Percentiles rank a stretch among this genome's conserved stretches.
Evolutionary conservation across 2,888 invertebrate genomes (phyloP).

Genomic region (Frankliniella fusca): DNA sequence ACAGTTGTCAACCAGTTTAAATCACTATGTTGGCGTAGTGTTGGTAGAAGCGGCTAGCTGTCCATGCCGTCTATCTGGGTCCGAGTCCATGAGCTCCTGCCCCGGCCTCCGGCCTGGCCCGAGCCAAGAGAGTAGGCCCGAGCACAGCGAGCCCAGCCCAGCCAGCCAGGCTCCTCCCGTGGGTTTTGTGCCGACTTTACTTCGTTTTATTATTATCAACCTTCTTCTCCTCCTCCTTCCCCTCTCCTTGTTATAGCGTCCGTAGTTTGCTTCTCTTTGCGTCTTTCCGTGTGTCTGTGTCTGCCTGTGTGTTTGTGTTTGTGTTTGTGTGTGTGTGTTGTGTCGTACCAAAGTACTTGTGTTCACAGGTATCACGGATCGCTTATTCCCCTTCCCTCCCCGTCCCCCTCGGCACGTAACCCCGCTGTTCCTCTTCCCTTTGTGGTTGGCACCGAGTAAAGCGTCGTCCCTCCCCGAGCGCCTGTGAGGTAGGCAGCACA

Average conservation of each 20-base stretch:
- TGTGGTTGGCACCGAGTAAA: background rate
- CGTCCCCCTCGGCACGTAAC: background rate
- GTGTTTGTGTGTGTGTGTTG: background rate
- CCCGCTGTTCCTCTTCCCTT: background rate
- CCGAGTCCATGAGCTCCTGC: background rate
- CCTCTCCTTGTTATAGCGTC: slow-evolving; percentile 11
- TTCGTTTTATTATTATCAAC: slow-evolving; percentile 1
- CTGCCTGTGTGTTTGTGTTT: background rate
- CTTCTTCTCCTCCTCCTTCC: background rate
- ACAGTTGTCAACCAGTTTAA: slow-evolving; percentile 12
- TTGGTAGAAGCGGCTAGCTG: background rate
- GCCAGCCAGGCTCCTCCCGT: background rate
- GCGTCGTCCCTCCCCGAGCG: background rate
- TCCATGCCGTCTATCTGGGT: background rate
- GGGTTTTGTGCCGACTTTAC: background rate
- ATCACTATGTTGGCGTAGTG: background rate
- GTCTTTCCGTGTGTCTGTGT: background rate
- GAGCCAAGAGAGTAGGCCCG: background rate
- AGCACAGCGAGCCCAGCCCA: too few species aligned
- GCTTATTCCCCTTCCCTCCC: background rate
- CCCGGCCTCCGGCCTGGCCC: background rate
- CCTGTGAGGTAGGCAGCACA: background rate
- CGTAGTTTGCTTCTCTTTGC: slow-evolving; percentile 14
- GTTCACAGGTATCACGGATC: slow-evolving; percentile 5
- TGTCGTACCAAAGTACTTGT: slow-evolving; percentile 15